These are phyloP conservation scores for Lepidonotus clava DNA, from an alignment of 2,888 invertebrate genomes.

Conservation along the genomic window DNA sequence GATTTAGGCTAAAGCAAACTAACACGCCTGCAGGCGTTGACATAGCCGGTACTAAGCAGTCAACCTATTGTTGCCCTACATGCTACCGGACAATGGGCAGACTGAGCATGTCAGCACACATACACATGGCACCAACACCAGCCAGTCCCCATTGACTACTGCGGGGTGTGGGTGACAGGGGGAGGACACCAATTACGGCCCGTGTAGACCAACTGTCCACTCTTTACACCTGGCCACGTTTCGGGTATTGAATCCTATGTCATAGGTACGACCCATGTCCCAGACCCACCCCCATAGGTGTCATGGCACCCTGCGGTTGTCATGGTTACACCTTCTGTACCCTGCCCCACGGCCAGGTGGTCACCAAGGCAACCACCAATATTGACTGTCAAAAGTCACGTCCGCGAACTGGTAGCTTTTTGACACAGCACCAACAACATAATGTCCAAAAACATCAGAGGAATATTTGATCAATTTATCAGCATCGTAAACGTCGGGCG, in stretches of 20 bases:
- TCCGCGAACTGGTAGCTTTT: background rate
- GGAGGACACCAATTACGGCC: too few relatives aligned
- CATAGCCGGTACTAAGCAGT: background rate
- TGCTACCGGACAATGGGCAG: background rate
- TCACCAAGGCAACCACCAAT: conserved; percentile 6
- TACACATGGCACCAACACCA: background rate
- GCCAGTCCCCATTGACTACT: background rate
- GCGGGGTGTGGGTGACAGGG: background rate
- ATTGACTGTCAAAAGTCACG: background rate
- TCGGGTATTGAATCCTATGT: background rate
- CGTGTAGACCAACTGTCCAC: background rate
- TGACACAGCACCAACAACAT: background rate
- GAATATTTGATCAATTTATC: conserved; percentile 14
- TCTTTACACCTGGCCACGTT: background rate
- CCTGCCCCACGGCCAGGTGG: background rate
- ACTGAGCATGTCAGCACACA: conserved; percentile 7
- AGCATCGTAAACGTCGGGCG: background rate
- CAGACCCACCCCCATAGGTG: background rate
- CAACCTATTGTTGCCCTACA: background rate
- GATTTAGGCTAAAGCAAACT: too few relatives aligned
- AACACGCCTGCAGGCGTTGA: background rate
- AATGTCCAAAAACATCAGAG: background rate
- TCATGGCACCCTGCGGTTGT: background rate
- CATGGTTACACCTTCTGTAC: background rate
- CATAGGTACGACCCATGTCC: background rate